These are phyloP conservation scores for Cheilosia scutellata DNA, from an alignment of 2,888 invertebrate species.

Conservation along the genomic window DNA sequence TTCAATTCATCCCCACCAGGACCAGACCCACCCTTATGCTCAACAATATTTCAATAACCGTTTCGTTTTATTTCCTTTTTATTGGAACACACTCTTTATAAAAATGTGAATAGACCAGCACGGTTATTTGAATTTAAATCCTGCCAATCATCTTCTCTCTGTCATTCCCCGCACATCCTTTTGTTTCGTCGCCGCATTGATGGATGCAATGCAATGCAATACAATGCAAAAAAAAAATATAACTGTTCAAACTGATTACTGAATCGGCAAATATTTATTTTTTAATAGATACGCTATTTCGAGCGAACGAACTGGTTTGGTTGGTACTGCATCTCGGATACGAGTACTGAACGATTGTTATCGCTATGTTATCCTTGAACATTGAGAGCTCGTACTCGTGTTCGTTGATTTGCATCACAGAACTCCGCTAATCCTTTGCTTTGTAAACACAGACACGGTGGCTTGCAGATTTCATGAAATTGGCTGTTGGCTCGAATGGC, in stretches of 20 bases:
- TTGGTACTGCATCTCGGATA: neutral
- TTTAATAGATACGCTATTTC: slow-evolving; percentile 68
- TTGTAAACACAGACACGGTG: slow-evolving; percentile 62
- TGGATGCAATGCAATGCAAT: slow-evolving; percentile 17
- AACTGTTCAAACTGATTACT: slow-evolving; percentile 69
- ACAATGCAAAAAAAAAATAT: slow-evolving; percentile 8
- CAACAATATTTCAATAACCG: slow-evolving; percentile 39
- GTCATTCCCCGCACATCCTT: slow-evolving; percentile 32
- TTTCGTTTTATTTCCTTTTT: slow-evolving; percentile 26
- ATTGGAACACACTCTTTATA: slow-evolving; percentile 2
- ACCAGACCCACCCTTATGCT: neutral
- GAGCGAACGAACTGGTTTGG: slow-evolving; percentile 26
- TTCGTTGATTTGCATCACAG: slow-evolving; percentile 50
- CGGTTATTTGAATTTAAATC: slow-evolving; percentile 64
- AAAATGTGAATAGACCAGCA: slow-evolving; percentile 27
- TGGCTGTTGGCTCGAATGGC: slow-evolving; percentile 28
- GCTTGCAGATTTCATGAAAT: slow-evolving; percentile 38
- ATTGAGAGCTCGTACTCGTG: slow-evolving; percentile 28
- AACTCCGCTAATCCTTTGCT: slow-evolving; percentile 58
- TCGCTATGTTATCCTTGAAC: slow-evolving; percentile 30
- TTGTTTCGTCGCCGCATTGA: slow-evolving; percentile 43
- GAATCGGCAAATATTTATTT: slow-evolving; percentile 72
- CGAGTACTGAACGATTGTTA: slow-evolving; percentile 26
- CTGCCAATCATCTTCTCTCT: slow-evolving; percentile 61
- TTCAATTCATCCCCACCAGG: neutral